These are phyloP conservation scores for Syrmaticus mikado DNA, from an alignment of 2,113 vertebrate species.

Conservation along the genomic window DNA sequence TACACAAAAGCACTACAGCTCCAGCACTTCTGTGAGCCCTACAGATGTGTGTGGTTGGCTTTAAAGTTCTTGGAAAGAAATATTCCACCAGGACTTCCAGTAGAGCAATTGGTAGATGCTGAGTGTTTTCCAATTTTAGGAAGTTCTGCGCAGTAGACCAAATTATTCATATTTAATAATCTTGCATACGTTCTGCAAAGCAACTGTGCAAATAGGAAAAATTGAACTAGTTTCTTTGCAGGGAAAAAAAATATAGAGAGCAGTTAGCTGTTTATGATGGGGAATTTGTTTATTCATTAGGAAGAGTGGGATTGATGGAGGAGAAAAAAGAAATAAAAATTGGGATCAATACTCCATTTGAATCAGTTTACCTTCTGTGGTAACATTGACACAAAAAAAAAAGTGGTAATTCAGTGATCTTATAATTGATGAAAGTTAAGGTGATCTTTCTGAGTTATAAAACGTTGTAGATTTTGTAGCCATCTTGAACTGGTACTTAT, in stretches of 20 bases:
- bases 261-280: not conserved
- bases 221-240: not conserved
- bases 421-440: not conserved
- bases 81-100: not conserved
- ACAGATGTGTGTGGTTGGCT: not conserved
- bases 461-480: not conserved
- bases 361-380: not conserved
- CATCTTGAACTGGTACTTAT: not conserved
- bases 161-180: not conserved
- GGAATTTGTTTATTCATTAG: not conserved
- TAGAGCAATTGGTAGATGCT: not conserved
- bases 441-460: not conserved
- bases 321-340: not conserved
- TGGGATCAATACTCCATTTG: not conserved
- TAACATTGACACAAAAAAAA: fast-evolving
- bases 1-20: not conserved
- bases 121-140: not conserved
- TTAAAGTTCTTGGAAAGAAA: not conserved
- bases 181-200: not conserved
- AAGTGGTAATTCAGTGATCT: not conserved
- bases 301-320: not conserved
- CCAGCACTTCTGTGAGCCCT: not conserved
- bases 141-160: not conserved
- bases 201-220: not conserved
- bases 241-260: not conserved